A percentile compares a stretch with the other conserved stretches of the same genome.
phyloP scores from a whole-genome alignment of 2,888 invertebrate species.

The Macroteleia sp. region DNA sequence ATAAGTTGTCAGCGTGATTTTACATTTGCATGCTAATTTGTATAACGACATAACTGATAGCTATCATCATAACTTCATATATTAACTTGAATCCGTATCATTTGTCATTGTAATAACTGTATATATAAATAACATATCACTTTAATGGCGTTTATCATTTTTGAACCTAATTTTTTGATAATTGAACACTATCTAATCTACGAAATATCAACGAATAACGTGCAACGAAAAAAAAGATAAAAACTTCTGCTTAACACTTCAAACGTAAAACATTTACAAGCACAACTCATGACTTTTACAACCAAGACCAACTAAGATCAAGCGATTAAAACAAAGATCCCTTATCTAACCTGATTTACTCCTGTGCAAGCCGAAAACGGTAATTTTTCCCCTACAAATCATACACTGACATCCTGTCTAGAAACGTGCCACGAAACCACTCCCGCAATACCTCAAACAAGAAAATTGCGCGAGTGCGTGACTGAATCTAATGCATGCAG shows the following conservation, averaged over 20 bases:
- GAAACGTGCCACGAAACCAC: slow-evolving; percentile 40
- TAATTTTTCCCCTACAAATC: slow-evolving; percentile 51
- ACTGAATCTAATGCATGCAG: slow-evolving; percentile 44
- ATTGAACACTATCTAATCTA: slow-evolving; percentile 3
- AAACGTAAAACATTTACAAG: slow-evolving; percentile 28
- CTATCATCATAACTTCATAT: slow-evolving; percentile 32
- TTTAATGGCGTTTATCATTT: slow-evolving; percentile 29
- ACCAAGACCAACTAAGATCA: slow-evolving; percentile 7
- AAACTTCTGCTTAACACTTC: neutral
- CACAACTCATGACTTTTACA: slow-evolving; percentile 26
- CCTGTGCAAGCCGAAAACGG: slow-evolving; percentile 34
- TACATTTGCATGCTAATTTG: slow-evolving; percentile 32
- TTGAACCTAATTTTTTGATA: slow-evolving; percentile 5
- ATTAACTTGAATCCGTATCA: slow-evolving; percentile 29
- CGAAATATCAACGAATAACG: neutral
- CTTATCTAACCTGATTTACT: slow-evolving; percentile 50
- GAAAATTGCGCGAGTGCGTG: slow-evolving; percentile 59
- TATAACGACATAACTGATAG: slow-evolving; percentile 46
- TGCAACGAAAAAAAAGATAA: neutral
- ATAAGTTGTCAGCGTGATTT: no score
- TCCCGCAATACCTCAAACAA: slow-evolving; percentile 45
- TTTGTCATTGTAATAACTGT: slow-evolving; percentile 20
- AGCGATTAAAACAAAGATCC: slow-evolving; percentile 32
- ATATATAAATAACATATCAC: slow-evolving; percentile 2
- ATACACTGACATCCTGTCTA: slow-evolving; percentile 52